phyloP scores from a whole-genome alignment of 1,140 invertebrate genomes.

The Drosophila melanogaster region Release_6_plus_ISO1_MT NT_037436.4:16971001-16971500 shows the following conservation, averaged over 20 bases:
- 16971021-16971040: too few species aligned
- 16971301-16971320: background rate
- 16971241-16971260: background rate
- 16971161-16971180: too few species aligned
- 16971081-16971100: too few species aligned
- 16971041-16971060: too few species aligned
- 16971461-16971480: constrained; percentile 63
- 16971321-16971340: constrained; percentile 13
- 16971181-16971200: too few species aligned
- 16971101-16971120: too few species aligned
- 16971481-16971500: background rate
- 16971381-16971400: constrained; percentile 29
- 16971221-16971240: background rate
- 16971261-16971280: background rate
- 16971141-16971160: too few species aligned
- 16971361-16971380: constrained; percentile 30
- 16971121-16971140: too few species aligned
- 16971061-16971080: too few species aligned
- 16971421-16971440: constrained; percentile 37
- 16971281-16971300: constrained; percentile 5
- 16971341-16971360: constrained; percentile 21
- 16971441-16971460: constrained; percentile 23
- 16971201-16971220: too few species aligned
- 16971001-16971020: background rate
- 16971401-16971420: constrained; percentile 72